Evolutionary conservation across 2,797 vertebrate genomes (phyloP).

Genomic region (Mormyrus hasselquistii): DNA sequence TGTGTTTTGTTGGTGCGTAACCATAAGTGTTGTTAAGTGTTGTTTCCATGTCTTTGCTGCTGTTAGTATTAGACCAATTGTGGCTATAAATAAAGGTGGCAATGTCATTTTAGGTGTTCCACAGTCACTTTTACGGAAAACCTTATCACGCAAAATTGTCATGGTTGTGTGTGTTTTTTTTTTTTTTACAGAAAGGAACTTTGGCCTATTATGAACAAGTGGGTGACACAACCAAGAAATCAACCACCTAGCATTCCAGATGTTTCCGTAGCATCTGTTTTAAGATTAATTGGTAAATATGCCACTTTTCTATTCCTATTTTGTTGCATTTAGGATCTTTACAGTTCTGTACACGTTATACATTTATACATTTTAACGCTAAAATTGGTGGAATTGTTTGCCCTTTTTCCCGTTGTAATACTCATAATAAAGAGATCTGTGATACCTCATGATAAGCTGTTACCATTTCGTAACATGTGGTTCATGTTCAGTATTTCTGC

Average conservation of each 20-base stretch:
- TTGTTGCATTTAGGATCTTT: not conserved
- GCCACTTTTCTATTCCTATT: not conserved
- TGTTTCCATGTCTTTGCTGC: not conserved
- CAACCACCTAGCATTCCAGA: conserved; percentile 62
- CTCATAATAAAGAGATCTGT: not conserved
- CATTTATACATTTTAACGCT: not conserved
- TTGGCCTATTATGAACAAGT: conserved; percentile 90
- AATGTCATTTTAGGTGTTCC: not conserved
- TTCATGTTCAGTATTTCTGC: not conserved
- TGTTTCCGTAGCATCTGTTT: conserved; percentile 66
- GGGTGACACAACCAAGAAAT: conserved; percentile 77
- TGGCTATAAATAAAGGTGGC: not conserved
- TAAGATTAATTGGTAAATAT: conserved; percentile 81
- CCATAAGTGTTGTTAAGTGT: not conserved
- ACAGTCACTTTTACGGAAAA: not conserved
- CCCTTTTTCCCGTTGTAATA: not conserved
- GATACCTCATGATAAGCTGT: not conserved
- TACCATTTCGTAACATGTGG: not conserved
- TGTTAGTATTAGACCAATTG: not conserved
- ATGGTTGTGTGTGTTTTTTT: not conserved
- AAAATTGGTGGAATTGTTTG: not conserved
- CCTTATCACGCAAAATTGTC: not conserved
- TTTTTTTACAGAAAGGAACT: conserved; percentile 70
- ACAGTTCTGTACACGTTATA: not conserved
- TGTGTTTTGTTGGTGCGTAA: not conserved